Base-by-base conservation (phyloP, 2,888 invertebrate genomes). In the Hoplodrina blanda region DNA sequence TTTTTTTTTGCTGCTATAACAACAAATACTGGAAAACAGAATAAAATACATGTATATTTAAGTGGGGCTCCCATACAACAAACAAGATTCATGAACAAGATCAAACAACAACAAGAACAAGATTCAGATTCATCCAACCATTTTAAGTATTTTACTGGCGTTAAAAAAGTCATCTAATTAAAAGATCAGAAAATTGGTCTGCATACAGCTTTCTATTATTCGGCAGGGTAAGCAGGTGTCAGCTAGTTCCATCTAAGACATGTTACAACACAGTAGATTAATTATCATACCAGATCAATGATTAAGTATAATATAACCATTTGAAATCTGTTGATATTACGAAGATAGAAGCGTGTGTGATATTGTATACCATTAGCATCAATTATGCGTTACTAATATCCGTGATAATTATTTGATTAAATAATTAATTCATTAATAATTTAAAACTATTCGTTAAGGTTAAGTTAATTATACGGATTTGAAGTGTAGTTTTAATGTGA, bases 281-380 rank as follows among this genome's bases (percentile, higher is more conserved):
- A 69, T 60, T 25, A 53, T 46, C 46, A 55, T 76, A 53, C 53
- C 17, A 19, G 15, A 46, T n/a, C 30, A 53, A 54, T 54, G 25
- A 54, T 37, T n/a, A 61, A 2, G 4, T 53, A 57, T 50, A 77
- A 77, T 53, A 17, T 62, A 30, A 46, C 5, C n/a, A 71, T 81
- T 78, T 57, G 13, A 50, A 78, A 54, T 55, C 78, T 60, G 65
- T 71, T 66, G 56, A 71, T 71, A 70, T 65, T 15, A 50, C 13
- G 13, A 13, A 11, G 53, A 61, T 81, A 65, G 77, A 77, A 81
- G 49, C 56, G 15, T 44, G 3, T 20, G 30, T 60, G 41, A 30
- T 76, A 63, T 60, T 60, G 11, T 44, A 52, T 57, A 50, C 17
- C 5, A 81, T 81, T 77, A 70, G 44, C 64, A 70, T 72, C 46